Evolutionary conservation across 2,797 vertebrate species (phyloP), one percentile per base, ranked within the genome.

Genomic region (Eptatretus atami): DNA sequence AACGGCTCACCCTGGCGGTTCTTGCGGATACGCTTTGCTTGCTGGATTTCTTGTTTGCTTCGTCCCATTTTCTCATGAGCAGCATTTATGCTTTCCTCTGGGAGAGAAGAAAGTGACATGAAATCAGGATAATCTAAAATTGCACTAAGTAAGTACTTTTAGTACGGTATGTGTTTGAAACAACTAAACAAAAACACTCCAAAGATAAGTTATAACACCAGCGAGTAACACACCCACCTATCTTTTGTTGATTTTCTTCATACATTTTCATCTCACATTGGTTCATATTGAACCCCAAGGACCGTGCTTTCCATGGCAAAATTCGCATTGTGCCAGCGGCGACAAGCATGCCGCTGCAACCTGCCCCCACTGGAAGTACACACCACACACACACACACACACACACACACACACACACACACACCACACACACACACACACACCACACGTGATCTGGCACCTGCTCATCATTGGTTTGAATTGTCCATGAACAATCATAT

Each of bases 211-310:
- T 61, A n/a, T n/a, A n/a, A 61, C n/a, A 61, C n/a, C n/a, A 3
- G 25, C 57, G 25, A 25, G n/a, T 61, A 10, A 55, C 15, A 66
- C 66, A 53, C 69, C 72, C 78, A 96, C 92, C 92, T 71, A 98
- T 98, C 66, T 88, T 81, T 52, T 76, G 73, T 71, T 94, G 95
- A 70, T 90, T 94, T 72, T 79, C 84, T 74, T 92, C 92, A 66
- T 98, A 98, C 67, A 95, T 98, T 68, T 95, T 88, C 92, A 98
- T 98, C 76, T 98, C 92, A 69, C 79, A 78, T 63, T 96, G 79
- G 73, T 98, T 98, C 92, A 98, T 98, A 66, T 96, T 82, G 65
- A 96, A 92, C 8, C 96, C 92, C 69, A 94, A 94, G 79, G 66
- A 93, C 74, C 1, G 92, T 95, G n/a, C 75, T 96, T 98, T 54